Base-by-base conservation (phyloP, 2,888 invertebrate species). In the Hirtodrosophila histrioides region DNA sequence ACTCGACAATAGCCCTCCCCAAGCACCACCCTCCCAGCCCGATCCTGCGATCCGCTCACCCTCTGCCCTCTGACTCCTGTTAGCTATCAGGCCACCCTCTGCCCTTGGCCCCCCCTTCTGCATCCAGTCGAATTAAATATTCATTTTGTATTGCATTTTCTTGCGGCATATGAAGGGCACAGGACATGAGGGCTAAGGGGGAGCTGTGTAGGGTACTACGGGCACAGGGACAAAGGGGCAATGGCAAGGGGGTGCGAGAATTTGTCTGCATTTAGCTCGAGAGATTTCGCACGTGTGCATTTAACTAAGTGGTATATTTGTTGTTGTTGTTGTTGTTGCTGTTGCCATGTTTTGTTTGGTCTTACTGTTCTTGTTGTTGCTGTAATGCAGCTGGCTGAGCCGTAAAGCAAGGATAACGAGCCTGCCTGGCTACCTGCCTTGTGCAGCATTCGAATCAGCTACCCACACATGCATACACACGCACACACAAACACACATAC, bases 231-330 rank as follows among this genome's bases (percentile, higher is more conserved):
- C 31, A 27, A 27, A 27, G 10, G 8, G 29, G 39, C 7, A 27
- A 33, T 29, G 39, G 27, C 33, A 44, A 46, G 23, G 43, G 33
- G 35, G 58, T 44, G 50, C 45, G 48, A 40, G 60, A 53, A 58
- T 60, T 65, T 63, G 60, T 69, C 67, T 81, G 86, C 82, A 82
- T 82, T 84, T 87, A 75, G 86, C 82, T 87, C 69, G 69, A 85
- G 88, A 85, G 82, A 87, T 87, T 83, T 87, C 62, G 82, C 88
- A 83, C 88, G 88, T 83, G 82, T 82, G 82, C 87, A 87, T 78
- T 82, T 82, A 86, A 75, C 86, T 69, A 85, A 82, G 83, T 85
- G 75, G 54, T 68, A 68, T 85, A 70, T 64, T 50, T 53, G n/a
- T n/a, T n/a, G n/a, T n/a, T n/a, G n/a, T n/a, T 56, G 48, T 11